phyloP scores from a whole-genome alignment of 1,140 invertebrate species.

The Aphis gossypii region DNA sequence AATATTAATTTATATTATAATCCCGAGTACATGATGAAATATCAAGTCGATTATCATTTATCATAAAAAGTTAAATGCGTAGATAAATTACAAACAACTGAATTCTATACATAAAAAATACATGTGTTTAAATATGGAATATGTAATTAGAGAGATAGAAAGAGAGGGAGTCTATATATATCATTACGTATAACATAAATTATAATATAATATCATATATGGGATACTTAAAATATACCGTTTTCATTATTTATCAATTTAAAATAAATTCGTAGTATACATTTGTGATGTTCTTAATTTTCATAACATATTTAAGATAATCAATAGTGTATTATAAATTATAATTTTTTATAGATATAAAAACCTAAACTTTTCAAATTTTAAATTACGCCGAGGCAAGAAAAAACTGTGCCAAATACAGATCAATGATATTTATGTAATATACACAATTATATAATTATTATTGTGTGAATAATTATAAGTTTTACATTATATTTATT shows the following conservation, averaged over 20 bases:
- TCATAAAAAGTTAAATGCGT: not conserved
- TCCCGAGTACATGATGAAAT: not conserved
- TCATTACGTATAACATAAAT: not conserved
- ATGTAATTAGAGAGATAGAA: not conserved
- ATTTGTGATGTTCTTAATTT: too few relatives aligned
- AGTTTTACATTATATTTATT: not conserved
- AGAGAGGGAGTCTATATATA: not conserved
- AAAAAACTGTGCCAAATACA: not conserved
- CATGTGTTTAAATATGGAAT: not conserved
- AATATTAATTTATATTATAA: constrained; percentile 28
- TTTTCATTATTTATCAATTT: too few relatives aligned
- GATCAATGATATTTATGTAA: not conserved
- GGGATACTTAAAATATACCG: too few relatives aligned
- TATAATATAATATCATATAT: too few relatives aligned
- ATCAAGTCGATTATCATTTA: not conserved
- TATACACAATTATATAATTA: not conserved
- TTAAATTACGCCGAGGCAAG: too few relatives aligned
- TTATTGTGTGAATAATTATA: not conserved
- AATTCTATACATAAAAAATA: not conserved
- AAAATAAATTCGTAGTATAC: too few relatives aligned
- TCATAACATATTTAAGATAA: too few relatives aligned
- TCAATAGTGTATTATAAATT: too few relatives aligned
- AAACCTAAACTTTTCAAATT: too few relatives aligned
- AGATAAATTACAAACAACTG: not conserved
- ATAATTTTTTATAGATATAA: too few relatives aligned